Conservation (phyloP, 2,888 invertebrate species). For the Priocnemis perturbator region DNA sequence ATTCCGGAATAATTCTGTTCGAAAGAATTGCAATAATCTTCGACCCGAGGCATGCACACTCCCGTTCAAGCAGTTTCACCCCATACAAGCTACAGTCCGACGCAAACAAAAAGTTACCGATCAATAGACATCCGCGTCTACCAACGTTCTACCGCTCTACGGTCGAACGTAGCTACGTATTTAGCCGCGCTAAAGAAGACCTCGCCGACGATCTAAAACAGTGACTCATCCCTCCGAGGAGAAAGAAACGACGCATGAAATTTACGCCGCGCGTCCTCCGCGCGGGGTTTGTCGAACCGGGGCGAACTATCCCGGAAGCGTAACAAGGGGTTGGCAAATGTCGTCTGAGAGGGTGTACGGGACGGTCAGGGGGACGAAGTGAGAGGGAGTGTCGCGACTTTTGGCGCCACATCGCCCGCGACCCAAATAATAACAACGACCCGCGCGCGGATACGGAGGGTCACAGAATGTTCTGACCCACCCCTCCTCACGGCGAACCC, state of each 20-base stretch:
- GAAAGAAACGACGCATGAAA: neutral
- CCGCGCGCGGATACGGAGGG: constrained; percentile 22
- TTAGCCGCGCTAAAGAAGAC: too few species aligned
- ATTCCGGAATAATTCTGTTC: too few species aligned
- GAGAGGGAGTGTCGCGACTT: constrained; percentile 56
- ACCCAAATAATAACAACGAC: constrained; percentile 66
- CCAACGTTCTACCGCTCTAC: neutral
- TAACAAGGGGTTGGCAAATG: constrained; percentile 6
- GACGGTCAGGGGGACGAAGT: neutral
- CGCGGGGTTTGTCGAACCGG: constrained; percentile 36
- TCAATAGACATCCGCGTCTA: neutral
- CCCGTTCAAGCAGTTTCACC: too few species aligned
- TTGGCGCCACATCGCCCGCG: constrained; percentile 69
- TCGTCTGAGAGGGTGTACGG: too few species aligned
- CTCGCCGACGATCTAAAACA: too few species aligned
- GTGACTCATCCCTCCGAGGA: too few species aligned
- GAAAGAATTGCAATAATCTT: too few species aligned
- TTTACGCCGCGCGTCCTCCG: neutral
- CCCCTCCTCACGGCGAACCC: neutral
- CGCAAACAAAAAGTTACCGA: neutral
- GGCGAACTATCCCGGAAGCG: constrained; percentile 7
- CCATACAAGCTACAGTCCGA: too few species aligned
- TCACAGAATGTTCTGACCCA: neutral
- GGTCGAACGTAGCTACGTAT: too few species aligned
- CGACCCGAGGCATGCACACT: too few species aligned